Conservation (phyloP, 2,888 invertebrate genomes). For the Nemoura dubitans region DNA sequence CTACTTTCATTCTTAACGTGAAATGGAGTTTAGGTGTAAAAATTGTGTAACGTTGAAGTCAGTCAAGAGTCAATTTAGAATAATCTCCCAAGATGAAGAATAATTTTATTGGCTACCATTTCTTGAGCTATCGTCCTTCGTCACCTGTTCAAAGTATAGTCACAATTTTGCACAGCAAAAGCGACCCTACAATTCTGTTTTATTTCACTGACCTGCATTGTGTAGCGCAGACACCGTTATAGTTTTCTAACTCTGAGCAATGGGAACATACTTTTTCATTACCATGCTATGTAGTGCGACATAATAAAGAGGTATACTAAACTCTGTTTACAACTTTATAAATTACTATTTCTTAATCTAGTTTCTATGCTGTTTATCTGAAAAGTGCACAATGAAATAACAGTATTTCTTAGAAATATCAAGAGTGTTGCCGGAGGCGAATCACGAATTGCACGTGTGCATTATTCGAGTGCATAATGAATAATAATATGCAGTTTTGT, state of each 20-base stretch:
- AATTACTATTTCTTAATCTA: slow-evolving; percentile 22
- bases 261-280: background rate
- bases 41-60: too few relatives aligned
- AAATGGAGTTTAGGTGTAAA: too few relatives aligned
- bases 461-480: slow-evolving; percentile 23
- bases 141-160: too few relatives aligned
- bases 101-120: too few relatives aligned
- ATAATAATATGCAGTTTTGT: slow-evolving; percentile 15
- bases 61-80: too few relatives aligned
- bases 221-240: background rate
- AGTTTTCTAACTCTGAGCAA: background rate
- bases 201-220: background rate
- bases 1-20: too few relatives aligned
- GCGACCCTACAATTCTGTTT: background rate
- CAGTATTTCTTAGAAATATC: slow-evolving; percentile 1
- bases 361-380: slow-evolving; percentile 18
- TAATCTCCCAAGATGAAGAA: too few relatives aligned
- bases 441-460: slow-evolving; percentile 17
- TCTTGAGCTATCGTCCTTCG: too few relatives aligned
- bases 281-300: background rate
- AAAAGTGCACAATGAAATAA: slow-evolving; percentile 25
- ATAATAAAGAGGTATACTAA: slow-evolving; percentile 1
- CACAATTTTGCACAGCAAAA: too few relatives aligned
- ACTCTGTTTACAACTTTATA: background rate
- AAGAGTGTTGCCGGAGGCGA: background rate